A percentile compares a stretch with the other conserved stretches of the same genome.
Evolutionary conservation across 2,113 vertebrate species (phyloP).

Genomic region (Vicugna pacos): DNA sequence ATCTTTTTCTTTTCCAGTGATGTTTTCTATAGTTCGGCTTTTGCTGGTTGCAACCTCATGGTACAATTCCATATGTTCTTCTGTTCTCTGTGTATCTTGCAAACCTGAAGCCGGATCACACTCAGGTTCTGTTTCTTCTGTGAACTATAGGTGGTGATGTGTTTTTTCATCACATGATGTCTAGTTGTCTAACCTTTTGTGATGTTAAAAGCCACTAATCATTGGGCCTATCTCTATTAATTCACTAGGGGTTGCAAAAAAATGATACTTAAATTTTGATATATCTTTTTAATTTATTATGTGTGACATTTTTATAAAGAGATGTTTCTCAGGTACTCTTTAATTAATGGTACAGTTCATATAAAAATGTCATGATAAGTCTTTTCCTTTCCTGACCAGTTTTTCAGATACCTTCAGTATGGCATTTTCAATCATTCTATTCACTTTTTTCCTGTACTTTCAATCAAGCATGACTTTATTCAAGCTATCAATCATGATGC

Average conservation of each 20-base stretch:
- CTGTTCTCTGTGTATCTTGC: background rate
- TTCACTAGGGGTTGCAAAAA: background rate
- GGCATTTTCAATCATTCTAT: background rate
- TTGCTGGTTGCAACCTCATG: background rate
- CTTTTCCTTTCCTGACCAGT: background rate
- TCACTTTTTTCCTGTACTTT: background rate
- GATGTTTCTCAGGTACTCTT: background rate
- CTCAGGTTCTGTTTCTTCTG: background rate
- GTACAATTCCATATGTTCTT: background rate
- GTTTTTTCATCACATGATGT: background rate
- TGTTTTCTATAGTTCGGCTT: background rate
- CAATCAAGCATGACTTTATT: conserved; percentile 33
- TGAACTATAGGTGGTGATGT: background rate
- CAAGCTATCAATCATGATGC: background rate
- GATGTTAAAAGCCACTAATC: background rate
- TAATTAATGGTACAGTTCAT: background rate
- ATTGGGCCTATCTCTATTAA: background rate
- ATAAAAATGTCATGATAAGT: background rate
- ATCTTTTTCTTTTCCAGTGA: background rate
- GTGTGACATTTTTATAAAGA: background rate
- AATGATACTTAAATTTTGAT: background rate
- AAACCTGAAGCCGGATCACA: background rate
- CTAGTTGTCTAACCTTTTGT: background rate
- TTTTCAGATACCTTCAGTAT: background rate
- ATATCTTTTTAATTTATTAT: conserved; percentile 8